These are phyloP conservation scores for Pica pica DNA, from an alignment of 2,113 vertebrate species.

Conservation along the genomic window DNA sequence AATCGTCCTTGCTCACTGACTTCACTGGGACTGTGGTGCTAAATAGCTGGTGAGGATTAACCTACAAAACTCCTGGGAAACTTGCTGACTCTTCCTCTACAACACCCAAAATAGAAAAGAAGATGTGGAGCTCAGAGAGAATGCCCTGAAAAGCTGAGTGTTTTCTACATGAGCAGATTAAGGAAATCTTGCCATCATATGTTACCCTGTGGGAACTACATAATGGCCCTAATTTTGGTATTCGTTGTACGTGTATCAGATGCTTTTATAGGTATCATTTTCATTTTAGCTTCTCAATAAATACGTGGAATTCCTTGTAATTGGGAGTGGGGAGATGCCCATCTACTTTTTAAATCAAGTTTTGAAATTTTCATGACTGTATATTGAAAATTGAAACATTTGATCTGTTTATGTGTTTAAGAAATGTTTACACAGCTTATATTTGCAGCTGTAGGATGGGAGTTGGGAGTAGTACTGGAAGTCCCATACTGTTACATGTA, in stretches of 20 bases:
- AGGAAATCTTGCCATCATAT: background rate
- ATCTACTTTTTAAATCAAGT: background rate
- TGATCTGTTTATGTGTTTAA: background rate
- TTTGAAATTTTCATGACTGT: background rate
- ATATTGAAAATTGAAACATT: background rate
- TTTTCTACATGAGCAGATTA: background rate
- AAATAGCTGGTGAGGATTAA: background rate
- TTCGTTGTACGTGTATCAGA: background rate
- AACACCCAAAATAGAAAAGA: background rate
- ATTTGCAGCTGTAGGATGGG: slow-evolving; percentile 14
- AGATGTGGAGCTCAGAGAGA: background rate
- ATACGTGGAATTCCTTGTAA: background rate
- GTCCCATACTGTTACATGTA: background rate
- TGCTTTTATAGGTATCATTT: background rate
- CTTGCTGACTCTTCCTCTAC: background rate
- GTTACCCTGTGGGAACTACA: background rate
- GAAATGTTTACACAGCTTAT: slow-evolving; percentile 16
- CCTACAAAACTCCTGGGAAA: background rate
- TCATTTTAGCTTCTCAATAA: background rate
- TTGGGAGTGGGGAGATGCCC: background rate
- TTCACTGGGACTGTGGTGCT: background rate
- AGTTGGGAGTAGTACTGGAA: background rate
- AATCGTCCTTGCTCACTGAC: background rate
- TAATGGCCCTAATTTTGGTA: background rate
- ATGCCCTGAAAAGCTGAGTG: background rate